Percentiles rank a stretch among this genome's conserved stretches.
Conservation (phyloP, 2,113 vertebrate genomes). For the Dipodomys stephensi region DNA sequence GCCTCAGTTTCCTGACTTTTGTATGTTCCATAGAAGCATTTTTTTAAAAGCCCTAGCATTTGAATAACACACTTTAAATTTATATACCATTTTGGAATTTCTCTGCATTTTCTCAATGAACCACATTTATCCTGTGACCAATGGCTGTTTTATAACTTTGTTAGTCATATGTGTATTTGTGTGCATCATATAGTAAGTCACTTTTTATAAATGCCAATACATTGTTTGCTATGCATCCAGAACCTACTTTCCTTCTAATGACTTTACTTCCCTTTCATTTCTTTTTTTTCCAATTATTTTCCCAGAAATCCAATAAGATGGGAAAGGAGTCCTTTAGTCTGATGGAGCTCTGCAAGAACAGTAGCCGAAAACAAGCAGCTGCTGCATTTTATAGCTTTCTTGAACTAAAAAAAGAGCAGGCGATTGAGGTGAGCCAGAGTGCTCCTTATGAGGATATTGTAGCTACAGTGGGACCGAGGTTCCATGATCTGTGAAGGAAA, state of each 20-base stretch:
- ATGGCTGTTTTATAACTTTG: background rate
- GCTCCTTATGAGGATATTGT: conserved; percentile 91
- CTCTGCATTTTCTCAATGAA: conserved; percentile 52
- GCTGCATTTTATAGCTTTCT: conserved; percentile 87
- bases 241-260: conserved; percentile 27
- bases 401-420: conserved; percentile 90
- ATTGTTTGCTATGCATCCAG: no score
- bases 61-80: conserved; percentile 43
- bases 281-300: conserved; percentile 41
- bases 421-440: conserved; percentile 88
- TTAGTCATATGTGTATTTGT: no score
- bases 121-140: background rate
- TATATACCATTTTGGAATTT: conserved; percentile 52
- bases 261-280: conserved; percentile 27
- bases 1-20: background rate
- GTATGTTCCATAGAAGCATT: conserved; percentile 9
- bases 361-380: conserved; percentile 81
- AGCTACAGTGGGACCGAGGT: conserved; percentile 86
- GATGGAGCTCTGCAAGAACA: conserved; percentile 80
- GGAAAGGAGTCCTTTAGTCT: conserved; percentile 85
- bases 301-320: conserved; percentile 79
- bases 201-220: background rate
- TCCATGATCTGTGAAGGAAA: conserved; percentile 70
- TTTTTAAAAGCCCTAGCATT: conserved; percentile 38
- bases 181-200: background rate